Evolutionary conservation across 2,888 invertebrate species (phyloP), one percentile per base, ranked within the genome.

Genomic region (Patella pellucida): DNA sequence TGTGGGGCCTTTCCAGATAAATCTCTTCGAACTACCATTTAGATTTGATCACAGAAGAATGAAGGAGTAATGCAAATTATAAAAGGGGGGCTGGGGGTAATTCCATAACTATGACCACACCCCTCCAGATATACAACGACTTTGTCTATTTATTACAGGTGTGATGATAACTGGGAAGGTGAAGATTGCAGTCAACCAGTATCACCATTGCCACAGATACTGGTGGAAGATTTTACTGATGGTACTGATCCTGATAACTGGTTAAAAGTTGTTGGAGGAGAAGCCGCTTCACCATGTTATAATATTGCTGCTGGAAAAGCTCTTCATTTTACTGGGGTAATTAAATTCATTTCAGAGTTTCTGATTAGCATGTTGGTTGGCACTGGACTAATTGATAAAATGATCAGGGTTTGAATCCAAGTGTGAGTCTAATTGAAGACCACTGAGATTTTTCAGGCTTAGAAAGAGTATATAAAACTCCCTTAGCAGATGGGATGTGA

Each of bases 251-350:
- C 77, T 15, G 73, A 75, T 12, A 77, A 83, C 56, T 91, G 90
- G 90, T 52, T 78, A 9, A 85, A 82, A 68, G 81, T 90, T n/a
- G 86, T 84, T 51, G 91, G 91, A 0, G 91, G 88, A 12, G 84
- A 84, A 23, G 78, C 88, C 12, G 82, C 84, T 9, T 83, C 85
- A 69, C 84, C 87, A 4, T 91, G 91, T 82, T 85, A 88, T 11
- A 85, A 86, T 1, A 74, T 91, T 52, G 87, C 89, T 4, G 85
- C 89, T n/a, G 91, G 90, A 31, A 79, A 83, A 16, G 89, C 90
- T 19, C 81, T 91, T 16, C 91, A 91, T 82, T 91, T 91, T 81
- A 87, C 85, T 70, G 90, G 90, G 81, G 91, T 91, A 81, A 78
- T 86, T 78, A 73, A 52, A 7, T 31, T 41, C 41, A n/a, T 19